Base-by-base conservation (phyloP, 2,888 invertebrate species). In the Cheilosia vernalis region DNA sequence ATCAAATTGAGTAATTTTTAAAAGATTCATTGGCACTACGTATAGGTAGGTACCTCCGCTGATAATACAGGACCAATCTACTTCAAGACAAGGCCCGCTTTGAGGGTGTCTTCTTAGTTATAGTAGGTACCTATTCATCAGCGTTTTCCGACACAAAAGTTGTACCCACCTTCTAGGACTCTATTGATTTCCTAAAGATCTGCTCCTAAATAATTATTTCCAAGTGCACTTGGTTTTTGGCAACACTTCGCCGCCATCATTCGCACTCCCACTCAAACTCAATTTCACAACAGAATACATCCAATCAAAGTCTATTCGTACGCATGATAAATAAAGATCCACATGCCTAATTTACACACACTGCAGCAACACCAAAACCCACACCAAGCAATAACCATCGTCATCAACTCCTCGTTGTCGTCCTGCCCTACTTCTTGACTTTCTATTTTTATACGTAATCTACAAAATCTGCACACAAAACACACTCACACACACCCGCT, bases 361-460 rank as follows among this genome's bases (percentile, higher is more conserved):
- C 37, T 37, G 4, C 37, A 37, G 13, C 10, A 37, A 37, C 9
- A 30, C 4, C 17, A 63, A n/a, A 63, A 13, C 33, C 33, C 33
- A 21, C 6, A 44, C n/a, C 17, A 37, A 17, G 49, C 27, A 61
- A 60, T 63, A 61, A 55, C 24, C 77, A 67, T 69, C 63, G 64
- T 79, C 84, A 79, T 84, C 74, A 80, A 76, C 58, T 61, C 67
- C 58, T 72, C 56, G 64, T 58, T 30, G 69, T 80, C 82, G 86
- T 86, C 82, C 82, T 86, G 82, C 81, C 85, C 85, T 85, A 85
- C 85, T 85, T 85, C 85, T 81, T 85, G 72, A 67, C 66, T 85
- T 85, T 81, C 81, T 85, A 81, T 85, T 81, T 85, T 80, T 76
- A 61, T 81, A 85, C 88, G 81, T 88, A 90, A 90, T 87, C 89